These are phyloP conservation scores for Microtus richardsoni DNA, from an alignment of 2,113 vertebrate genomes.

Conservation along the genomic window DNA sequence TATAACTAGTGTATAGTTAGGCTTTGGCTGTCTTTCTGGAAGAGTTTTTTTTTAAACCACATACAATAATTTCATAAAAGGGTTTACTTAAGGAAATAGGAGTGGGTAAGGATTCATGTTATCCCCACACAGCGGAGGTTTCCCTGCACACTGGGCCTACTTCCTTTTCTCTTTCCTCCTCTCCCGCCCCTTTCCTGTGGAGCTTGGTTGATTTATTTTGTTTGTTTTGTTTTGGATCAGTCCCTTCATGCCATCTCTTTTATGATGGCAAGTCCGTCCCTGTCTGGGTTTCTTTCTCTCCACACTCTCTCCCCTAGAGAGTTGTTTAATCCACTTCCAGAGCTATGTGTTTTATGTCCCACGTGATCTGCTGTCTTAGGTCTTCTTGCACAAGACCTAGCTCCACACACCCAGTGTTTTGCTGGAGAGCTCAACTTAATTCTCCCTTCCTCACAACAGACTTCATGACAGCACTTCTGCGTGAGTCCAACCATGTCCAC, in stretches of 20 bases:
- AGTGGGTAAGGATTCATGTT: background rate
- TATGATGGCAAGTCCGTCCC: background rate
- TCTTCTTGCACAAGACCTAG: background rate
- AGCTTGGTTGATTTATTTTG: too few relatives aligned
- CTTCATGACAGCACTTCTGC: background rate
- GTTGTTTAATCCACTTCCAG: constrained; percentile 44
- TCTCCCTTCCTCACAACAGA: background rate
- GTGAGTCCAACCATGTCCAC: background rate
- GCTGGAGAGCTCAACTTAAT: background rate
- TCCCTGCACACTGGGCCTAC: background rate
- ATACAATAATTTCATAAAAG: background rate
- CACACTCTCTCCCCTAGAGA: background rate
- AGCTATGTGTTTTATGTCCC: background rate
- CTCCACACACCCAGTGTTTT: background rate
- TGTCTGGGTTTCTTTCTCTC: background rate
- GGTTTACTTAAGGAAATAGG: background rate
- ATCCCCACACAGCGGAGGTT: background rate
- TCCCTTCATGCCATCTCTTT: background rate
- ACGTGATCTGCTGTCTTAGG: background rate
- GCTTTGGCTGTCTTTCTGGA: background rate
- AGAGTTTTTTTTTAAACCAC: background rate
- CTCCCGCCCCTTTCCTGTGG: background rate
- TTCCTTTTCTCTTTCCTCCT: background rate
- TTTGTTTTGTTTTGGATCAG: background rate
- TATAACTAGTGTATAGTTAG: background rate